phyloP scores from a whole-genome alignment of 2,113 vertebrate species.

The Egretta garzetta region DNA sequence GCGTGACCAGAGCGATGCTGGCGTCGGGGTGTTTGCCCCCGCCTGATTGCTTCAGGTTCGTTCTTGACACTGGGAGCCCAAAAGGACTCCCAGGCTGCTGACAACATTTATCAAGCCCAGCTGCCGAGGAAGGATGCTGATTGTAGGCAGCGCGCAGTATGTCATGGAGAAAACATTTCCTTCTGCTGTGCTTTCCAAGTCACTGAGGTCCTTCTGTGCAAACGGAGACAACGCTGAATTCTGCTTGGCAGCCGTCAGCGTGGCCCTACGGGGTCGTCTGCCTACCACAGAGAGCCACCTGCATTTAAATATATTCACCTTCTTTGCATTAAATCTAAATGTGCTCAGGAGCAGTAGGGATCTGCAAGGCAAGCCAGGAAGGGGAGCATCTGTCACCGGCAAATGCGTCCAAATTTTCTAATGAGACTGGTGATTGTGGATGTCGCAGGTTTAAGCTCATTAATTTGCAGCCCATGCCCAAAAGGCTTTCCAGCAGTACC shows the following conservation, averaged over 20 bases:
- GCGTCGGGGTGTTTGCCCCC: not conserved
- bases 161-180: constrained; percentile 64
- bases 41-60: not conserved
- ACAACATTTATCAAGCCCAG: constrained; percentile 26
- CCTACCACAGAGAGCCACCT: constrained; percentile 6
- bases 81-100: not conserved
- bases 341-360: not conserved
- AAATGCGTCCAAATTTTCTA: not conserved
- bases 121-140: constrained; percentile 34
- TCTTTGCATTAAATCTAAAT: not conserved
- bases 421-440: not conserved
- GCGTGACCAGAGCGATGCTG: not conserved
- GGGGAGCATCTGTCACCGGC: not conserved
- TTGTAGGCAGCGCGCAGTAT: not conserved
- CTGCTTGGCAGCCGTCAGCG: not conserved
- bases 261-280: not conserved
- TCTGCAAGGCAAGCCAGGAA: not conserved
- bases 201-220: not conserved
- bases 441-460: not conserved
- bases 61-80: not conserved
- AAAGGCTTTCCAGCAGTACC: not conserved
- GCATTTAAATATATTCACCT: not conserved
- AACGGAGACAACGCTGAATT: not conserved
- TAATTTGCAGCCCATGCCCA: not conserved
- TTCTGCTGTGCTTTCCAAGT: constrained; percentile 40